Base-by-base conservation (phyloP, 2,113 vertebrate species). In the Actenoides lindsayi region DNA sequence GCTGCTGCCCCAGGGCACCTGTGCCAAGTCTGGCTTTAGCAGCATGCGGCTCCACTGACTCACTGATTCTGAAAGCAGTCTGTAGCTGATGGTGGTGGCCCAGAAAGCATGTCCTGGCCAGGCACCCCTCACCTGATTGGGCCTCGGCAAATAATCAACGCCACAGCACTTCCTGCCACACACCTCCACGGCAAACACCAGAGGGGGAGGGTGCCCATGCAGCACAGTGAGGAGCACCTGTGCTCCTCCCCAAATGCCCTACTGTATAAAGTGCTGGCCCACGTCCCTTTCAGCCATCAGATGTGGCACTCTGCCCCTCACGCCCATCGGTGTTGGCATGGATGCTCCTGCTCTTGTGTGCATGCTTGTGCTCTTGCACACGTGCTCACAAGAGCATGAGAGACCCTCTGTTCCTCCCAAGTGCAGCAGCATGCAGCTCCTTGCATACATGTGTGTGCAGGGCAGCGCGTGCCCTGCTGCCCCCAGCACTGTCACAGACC, bases 21-120 rank as follows among this genome's bases (percentile, higher is more conserved):
- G 17, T 93, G 97, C 97, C 89, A 73, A 90, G 89, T 95, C 96
- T 98, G 98, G 97, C 97, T 98, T 98, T 94, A 98, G 97, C 96
- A 98, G 96, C 87, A 30, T 94, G 94, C 94, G 97, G 94, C 90
- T 98, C 92, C 92, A 89, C 96, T 98, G 98, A 98, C 96, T 98
- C 98, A 98, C 91, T 76, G 88, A 97, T 98, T 97, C 95, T 97
- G 96, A 97, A 98, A 98, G 97, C 1, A 16, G 95, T 87, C 96
- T 97, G 97, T 96, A 98, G 98, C 97, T 97, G 89, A 84, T n/a
- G 17, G 91, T 46, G 23, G 70, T 9, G 46, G 89, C 96, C 96
- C 87, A 33, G 37, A 97, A 95, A 97, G 93, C 25, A 28, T 46
- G 56, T 62, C 88, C 83, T 67, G 84, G 97, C 96, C 60, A 10